These are phyloP conservation scores for Cosmia pyralina DNA, from an alignment of 2,888 invertebrate species.

Conservation along the genomic window DNA sequence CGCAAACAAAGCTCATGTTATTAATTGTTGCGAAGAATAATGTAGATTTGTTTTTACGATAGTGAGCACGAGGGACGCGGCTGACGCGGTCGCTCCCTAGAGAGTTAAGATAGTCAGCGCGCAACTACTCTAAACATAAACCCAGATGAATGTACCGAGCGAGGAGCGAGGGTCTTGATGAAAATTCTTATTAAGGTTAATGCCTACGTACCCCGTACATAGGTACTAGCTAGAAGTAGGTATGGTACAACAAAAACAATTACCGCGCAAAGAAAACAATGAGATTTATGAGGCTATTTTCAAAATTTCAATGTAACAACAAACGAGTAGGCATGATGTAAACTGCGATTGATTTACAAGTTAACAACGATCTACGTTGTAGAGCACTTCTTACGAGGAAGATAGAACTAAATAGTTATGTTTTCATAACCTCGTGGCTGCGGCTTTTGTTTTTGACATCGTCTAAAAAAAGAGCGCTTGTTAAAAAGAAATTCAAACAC, in stretches of 20 bases:
- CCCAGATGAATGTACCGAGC: conserved; percentile 41
- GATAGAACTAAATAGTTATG: background rate
- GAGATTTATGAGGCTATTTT: conserved; percentile 42
- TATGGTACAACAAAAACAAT: conserved; percentile 32
- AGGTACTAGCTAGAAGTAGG: conserved; percentile 20
- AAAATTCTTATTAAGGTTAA: conserved; percentile 57
- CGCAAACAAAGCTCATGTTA: conserved; percentile 28
- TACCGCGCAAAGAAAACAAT: conserved; percentile 40
- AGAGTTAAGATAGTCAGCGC: conserved; percentile 52
- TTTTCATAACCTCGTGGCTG: conserved; percentile 7
- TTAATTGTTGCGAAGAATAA: conserved; percentile 48
- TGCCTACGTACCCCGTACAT: conserved; percentile 27
- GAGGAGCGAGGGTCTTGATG: conserved; percentile 39
- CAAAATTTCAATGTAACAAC: conserved; percentile 39
- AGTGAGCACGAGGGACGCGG: conserved; percentile 38
- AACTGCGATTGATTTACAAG: conserved; percentile 46
- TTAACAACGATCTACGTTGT: conserved; percentile 35
- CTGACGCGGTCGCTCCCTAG: conserved; percentile 37
- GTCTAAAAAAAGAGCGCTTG: conserved; percentile 25
- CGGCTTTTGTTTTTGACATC: conserved; percentile 24
- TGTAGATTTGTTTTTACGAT: conserved; percentile 48
- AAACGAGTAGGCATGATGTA: conserved; percentile 33
- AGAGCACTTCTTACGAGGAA: background rate
- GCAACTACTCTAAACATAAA: conserved; percentile 61
- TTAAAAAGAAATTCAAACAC: conserved; percentile 35